These are phyloP conservation scores for Lasioglossum zephyrum DNA, from an alignment of 2,888 invertebrate species.

Conservation along the genomic window DNA sequence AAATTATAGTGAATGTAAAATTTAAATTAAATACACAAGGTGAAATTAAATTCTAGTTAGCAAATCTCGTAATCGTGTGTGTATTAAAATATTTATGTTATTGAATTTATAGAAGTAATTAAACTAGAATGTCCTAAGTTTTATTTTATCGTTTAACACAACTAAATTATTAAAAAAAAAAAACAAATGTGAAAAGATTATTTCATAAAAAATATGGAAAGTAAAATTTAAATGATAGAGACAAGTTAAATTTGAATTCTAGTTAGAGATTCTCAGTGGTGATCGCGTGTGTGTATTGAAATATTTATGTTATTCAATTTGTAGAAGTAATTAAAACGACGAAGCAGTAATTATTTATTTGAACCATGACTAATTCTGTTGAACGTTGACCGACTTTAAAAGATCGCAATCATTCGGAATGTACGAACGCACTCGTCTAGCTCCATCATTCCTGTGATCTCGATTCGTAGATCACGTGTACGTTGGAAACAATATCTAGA, in stretches of 20 bases:
- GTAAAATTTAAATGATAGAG: not conserved
- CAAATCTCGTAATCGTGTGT: not conserved
- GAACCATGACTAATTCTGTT: not conserved
- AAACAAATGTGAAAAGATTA: too few species aligned
- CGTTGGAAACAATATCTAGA: conserved; percentile 15
- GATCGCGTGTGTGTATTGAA: not conserved
- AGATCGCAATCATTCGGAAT: not conserved
- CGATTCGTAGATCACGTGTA: conserved; percentile 20
- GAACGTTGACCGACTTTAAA: not conserved
- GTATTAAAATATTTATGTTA: too few species aligned
- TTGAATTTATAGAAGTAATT: too few species aligned
- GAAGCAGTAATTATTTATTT: not conserved
- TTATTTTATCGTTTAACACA: too few species aligned
- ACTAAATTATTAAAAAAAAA: too few species aligned
- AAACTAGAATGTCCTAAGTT: too few species aligned
- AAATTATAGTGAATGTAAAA: not conserved
- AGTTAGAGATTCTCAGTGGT: not conserved
- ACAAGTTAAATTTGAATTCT: not conserved
- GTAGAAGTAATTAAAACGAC: not conserved
- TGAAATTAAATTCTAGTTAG: not conserved
- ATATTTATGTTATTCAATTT: not conserved
- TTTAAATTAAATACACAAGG: not conserved
- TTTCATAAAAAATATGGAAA: not conserved
- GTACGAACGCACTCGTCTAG: not conserved
- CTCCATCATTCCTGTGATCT: conserved; percentile 14